Evolutionary conservation across 1,140 invertebrate species (phyloP), one percentile per base, ranked within the genome.

Genomic region (Zaprionus taronus): DNA sequence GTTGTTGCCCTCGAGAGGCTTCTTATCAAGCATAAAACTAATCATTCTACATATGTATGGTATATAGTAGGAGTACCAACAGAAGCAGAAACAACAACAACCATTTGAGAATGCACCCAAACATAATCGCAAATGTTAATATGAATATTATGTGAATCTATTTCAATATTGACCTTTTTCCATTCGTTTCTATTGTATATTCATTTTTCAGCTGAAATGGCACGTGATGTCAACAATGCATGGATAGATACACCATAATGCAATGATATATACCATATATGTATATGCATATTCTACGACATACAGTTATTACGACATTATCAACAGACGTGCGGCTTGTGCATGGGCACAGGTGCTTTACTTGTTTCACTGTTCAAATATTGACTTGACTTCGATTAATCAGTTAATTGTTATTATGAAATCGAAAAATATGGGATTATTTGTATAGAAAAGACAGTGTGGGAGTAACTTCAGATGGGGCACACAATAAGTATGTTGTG

Each of bases 11-110:
- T 20, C 38, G 15, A 7, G 44, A 60, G 31, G 17, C 26, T 49
- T 44, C 73, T 76, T 76, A 76, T 72, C 73, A 76, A 72, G 38
- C 47, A 56, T 36, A 57, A 62, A 55, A 36, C 65, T 56, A 28
- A 24, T 58, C 5, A 24, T 26, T 26, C 38, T 17, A 7, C 5
- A 11, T 34, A 34, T 34, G 31, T 11, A 34, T 34, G 31, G 31
- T 34, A 34, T 24, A 67, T 22, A 31, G 14, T 28, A 47, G 38
- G 58, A 24, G 34, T 60, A 15, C 2, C 28, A 12, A 17, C 31
- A 26, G 22, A 15, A 41, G 4, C 15, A 55, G 4, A 31, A 22
- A 58, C 20, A 38, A 34, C 15, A 20, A 49, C 17, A 49, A 22
- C 22, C 2, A 11, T 47, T 24, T 5, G 12, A 12, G 47, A 51